Base-by-base conservation (phyloP, 2,797 vertebrate species). In the Syngnathus rostellatus region DNA sequence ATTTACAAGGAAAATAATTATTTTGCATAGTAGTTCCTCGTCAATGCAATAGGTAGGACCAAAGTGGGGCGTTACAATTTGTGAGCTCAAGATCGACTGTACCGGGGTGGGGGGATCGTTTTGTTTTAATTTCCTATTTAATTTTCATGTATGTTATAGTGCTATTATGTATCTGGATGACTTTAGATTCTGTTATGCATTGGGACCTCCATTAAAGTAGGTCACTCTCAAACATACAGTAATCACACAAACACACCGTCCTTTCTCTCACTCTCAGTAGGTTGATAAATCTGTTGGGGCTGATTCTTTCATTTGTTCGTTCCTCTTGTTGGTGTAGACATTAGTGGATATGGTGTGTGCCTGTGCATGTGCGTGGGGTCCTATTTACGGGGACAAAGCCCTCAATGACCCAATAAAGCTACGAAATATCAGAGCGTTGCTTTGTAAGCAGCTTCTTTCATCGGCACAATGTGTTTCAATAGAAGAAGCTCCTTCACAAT, bases 321-420 rank as follows among this genome's bases (percentile, higher is more conserved):
- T 69, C 70, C 61, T 64, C 77, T 66, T 73, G 68, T 64, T 67
- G 65, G 79, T 73, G 72, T 63, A 66, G 53, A 73, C 67, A 68
- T 67, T 70, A 69, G 66, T 69, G 66, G 64, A 68, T 53, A 61
- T 48, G 5, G 65, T 48, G 41, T 41, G 41, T 41, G 48, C 62
- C 60, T 45, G 53, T 39, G 21, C 51, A 45, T 48, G 51, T 53
- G 58, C 60, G 54, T 46, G 41, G 45, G 72, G 73, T 68, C 73
- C 81, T 81, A 79, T 83, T 86, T 84, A 77, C 21, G 67, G 67
- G 73, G 76, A 85, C 81, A 83, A 85, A 84, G 81, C 77, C 81
- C 76, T 81, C 68, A 77, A 77, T 86, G 83, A 85, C 86, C 82
- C 83, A 87, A 75, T 84, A 83, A 82, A 51, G 71, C 74, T 74